Base-by-base conservation (phyloP, 2,797 vertebrate genomes). In the Pipistrellus pipistrellus region DNA sequence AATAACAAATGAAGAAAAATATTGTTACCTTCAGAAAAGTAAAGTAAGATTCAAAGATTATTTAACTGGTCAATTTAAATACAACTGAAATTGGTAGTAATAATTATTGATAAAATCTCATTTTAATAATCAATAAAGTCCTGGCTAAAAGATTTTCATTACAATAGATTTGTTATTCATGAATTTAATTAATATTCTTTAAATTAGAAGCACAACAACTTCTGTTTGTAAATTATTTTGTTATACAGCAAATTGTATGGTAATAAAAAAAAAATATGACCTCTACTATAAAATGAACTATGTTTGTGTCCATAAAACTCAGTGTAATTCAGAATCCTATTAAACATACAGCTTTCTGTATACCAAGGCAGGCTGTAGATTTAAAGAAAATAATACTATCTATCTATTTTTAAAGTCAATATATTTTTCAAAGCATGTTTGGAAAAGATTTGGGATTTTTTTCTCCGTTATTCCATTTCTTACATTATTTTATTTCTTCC, bases 61-160 rank as follows among this genome's bases (percentile, higher is more conserved):
- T 90, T 83, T 76, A 93, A 15, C 21, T 68, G 6, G 7, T 48
- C 44, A 77, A 85, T 82, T 51, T 17, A 78, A 82, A 18, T 53
- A 21, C 23, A 92, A 27, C 48, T 83, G 18, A 94, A 68, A 73
- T 13, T 21, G 12, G 14, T 4, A 77, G 9, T 68, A 6, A 64
- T 88, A 51, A 64, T 95, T 85, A 81, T 51, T 85, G 55, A 89
- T 17, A 89, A 94, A 73, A 66, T 32, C 20, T 95, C 25, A 78
- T 90, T 44, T 44, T 80, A 51, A 35, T 83, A 88, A 83, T 85
- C 23, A 69, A 25, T 21, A 46, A 30, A 66, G 32, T 62, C 12
- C 77, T 90, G 27, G 4, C 30, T 88, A 48, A 0, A 53, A 32
- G 66, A 44, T 62, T 73, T 81, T 71, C 80, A 75, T 48, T 75